Evolutionary conservation across 2,797 vertebrate species (phyloP), one percentile per base, ranked within the genome.

Genomic region (Phrynocephalus vlangalii): DNA sequence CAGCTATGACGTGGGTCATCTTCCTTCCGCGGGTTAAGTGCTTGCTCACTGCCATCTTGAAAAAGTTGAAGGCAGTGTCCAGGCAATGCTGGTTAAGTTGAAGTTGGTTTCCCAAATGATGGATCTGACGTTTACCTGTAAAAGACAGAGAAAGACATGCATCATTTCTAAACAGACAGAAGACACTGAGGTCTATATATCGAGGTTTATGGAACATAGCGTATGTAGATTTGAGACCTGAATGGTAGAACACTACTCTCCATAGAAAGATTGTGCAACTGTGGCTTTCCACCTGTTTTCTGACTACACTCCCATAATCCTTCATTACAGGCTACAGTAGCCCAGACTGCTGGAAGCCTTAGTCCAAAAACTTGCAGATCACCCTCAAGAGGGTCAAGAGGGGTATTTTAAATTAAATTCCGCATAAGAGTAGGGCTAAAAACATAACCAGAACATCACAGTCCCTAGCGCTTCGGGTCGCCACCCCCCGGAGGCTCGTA

Each of bases 41-140:
- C 79, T 98, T 99, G 93, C 92, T 95, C 82, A 99, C 97, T 0
- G 98, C 99, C 98, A 99, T 99, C 97, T 98, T 98, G 97, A 99
- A 99, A 96, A 99, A 99, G 96, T 99, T 99, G 93, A 98, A 98
- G 87, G 99, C 99, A 0, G 98, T 99, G 95, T 99, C 98, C 94
- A 99, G 94, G 88, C 98, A 99, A 87, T 99, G 99, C 33, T 98
- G 96, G 96, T 98, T 99, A 95, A 99, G 97, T 93, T 99, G 98
- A 88, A 99, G 97, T 96, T 99, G 98, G 92, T 96, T 98, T 63
- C 99, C 99, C 95, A 99, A 95, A 66, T 98, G 97, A 93, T 97
- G 97, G 93, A 99, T 99, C 94, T 97, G 97, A 7, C 97, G 97
- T 85, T 96, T 97, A 10, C 98, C 99, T 99, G 91, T 52, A 90